Percentiles rank a stretch among this genome's conserved stretches.
Evolutionary conservation across 2,797 vertebrate genomes (phyloP).

Genomic region (Etheostoma perlongum): DNA sequence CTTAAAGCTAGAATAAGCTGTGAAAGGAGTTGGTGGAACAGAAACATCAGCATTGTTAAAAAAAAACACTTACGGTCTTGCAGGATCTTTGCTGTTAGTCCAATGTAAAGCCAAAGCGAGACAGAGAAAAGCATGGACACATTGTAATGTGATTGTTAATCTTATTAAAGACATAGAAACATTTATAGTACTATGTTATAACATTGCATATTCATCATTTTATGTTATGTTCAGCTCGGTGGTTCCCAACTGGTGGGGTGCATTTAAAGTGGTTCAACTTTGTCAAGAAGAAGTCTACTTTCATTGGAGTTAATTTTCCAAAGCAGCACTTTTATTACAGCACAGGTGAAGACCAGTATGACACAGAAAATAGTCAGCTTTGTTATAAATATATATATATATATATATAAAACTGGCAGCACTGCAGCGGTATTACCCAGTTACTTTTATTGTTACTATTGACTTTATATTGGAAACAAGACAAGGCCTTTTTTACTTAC

Average conservation of each 20-base stretch:
- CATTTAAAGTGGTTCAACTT: background rate
- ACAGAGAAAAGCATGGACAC: slow-evolving; percentile 66
- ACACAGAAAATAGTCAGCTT: background rate
- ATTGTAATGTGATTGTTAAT: slow-evolving; percentile 61
- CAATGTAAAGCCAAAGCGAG: slow-evolving; percentile 77
- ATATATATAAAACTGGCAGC: too few relatives aligned
- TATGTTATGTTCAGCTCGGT: slow-evolving; percentile 8
- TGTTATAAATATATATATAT: background rate
- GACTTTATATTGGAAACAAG: background rate
- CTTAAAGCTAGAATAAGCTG: background rate
- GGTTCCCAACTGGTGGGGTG: slow-evolving; percentile 6
- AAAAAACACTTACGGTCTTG: slow-evolving; percentile 91
- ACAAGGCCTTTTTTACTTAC: too few relatives aligned
- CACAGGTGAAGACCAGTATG: background rate
- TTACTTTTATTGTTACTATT: background rate
- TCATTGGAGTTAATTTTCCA: background rate
- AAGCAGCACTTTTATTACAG: background rate
- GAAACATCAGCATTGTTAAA: slow-evolving; percentile 26
- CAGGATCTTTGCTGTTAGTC: slow-evolving; percentile 98
- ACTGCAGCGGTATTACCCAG: background rate
- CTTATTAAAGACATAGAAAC: slow-evolving; percentile 38
- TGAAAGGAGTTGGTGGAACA: background rate
- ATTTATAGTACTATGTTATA: slow-evolving; percentile 18
- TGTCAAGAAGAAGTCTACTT: background rate
- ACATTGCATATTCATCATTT: background rate